A percentile compares a stretch with the other conserved stretches of the same genome.
phyloP scores from a whole-genome alignment of 2,888 invertebrate genomes.

The Drosophila paramelanica region DNA sequence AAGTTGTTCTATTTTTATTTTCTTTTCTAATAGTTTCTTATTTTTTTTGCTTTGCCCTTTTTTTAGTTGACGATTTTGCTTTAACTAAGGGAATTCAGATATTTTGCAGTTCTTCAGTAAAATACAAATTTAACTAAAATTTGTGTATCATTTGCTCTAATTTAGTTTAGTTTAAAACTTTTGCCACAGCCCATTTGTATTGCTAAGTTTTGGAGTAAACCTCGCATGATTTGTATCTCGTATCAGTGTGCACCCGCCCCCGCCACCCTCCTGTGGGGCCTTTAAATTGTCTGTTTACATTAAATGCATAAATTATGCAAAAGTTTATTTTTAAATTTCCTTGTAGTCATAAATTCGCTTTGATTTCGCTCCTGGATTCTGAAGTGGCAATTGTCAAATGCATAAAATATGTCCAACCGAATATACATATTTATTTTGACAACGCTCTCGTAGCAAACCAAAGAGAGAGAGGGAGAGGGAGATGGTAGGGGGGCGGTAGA shows the following conservation, averaged over 20 bases:
- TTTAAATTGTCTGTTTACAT: constrained; percentile 78
- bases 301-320: constrained; percentile 78
- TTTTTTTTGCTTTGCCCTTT: background rate
- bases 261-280: constrained; percentile 27
- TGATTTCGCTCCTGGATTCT: constrained; percentile 59
- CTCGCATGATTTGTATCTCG: constrained; percentile 2
- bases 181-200: too few species aligned
- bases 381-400: constrained; percentile 72
- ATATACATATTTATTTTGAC: constrained; percentile 39
- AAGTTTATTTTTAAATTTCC: constrained; percentile 44
- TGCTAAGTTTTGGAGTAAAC: background rate
- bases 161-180: too few species aligned
- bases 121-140: background rate
- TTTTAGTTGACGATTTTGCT: background rate
- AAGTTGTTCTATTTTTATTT: too few species aligned
- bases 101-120: too few species aligned
- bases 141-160: background rate
- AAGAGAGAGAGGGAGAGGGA: background rate
- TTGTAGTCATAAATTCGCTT: constrained; percentile 64
- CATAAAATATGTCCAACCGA: constrained; percentile 67
- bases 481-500: background rate
- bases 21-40: too few species aligned
- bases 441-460: constrained; percentile 10
- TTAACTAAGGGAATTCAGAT: background rate
- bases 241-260: background rate